Evolutionary conservation across 2,797 vertebrate genomes (phyloP).

Genomic region (Microctenopoma stevenorrisi): DNA sequence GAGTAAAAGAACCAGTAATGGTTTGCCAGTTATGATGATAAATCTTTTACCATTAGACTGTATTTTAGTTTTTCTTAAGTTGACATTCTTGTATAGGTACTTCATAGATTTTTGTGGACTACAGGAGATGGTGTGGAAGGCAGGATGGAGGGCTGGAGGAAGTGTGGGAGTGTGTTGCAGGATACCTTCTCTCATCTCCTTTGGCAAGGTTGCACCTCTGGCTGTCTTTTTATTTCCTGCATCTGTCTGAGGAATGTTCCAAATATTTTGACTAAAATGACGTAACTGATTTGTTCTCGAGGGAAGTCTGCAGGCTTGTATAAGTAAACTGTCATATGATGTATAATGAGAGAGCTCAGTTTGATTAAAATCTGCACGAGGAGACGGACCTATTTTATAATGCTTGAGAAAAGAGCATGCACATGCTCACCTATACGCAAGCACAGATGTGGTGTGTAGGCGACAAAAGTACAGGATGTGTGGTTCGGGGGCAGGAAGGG

Average conservation of each 20-base stretch:
- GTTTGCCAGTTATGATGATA: not conserved
- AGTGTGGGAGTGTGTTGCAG: slow-evolving; percentile 58
- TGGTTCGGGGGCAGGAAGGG: slow-evolving; percentile 80
- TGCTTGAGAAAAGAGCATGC: slow-evolving; percentile 38
- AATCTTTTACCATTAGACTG: too few relatives aligned
- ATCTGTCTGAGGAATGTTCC: slow-evolving; percentile 43
- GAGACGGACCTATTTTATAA: slow-evolving; percentile 10
- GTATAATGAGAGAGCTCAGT: slow-evolving; percentile 35
- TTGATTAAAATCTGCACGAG: slow-evolving; percentile 21
- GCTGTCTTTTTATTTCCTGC: slow-evolving; percentile 65
- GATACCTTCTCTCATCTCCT: slow-evolving; percentile 66
- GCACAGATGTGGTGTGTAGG: slow-evolving; percentile 73
- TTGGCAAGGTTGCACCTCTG: slow-evolving; percentile 63
- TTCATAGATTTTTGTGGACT: not conserved
- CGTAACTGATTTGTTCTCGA: slow-evolving; percentile 30
- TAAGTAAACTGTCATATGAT: slow-evolving; percentile 38
- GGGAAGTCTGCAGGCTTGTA: slow-evolving; percentile 38
- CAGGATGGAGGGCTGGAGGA: slow-evolving; percentile 40
- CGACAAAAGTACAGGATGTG: slow-evolving; percentile 81
- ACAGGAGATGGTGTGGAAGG: slow-evolving; percentile 18
- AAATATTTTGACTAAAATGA: slow-evolving; percentile 62
- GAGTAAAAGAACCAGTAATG: too few relatives aligned
- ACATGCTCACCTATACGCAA: slow-evolving; percentile 49
- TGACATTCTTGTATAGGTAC: not conserved
- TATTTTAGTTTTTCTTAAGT: not conserved